Percentiles rank a stretch among this genome's conserved stretches.
phyloP scores from a whole-genome alignment of 2,888 invertebrate species.

The Cryptophagus acutangulus region DNA sequence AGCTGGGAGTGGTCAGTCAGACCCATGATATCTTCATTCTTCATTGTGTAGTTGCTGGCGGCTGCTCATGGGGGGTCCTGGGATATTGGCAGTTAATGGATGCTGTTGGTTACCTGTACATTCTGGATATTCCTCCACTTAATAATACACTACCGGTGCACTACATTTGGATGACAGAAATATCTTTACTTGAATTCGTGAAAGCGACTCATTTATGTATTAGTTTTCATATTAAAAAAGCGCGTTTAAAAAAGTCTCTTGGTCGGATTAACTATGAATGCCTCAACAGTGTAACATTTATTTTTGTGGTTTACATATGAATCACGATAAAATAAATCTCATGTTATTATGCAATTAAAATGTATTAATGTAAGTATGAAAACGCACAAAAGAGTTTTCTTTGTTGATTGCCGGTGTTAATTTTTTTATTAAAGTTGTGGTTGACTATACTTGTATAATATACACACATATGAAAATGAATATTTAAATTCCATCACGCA shows the following conservation, averaged over 20 bases:
- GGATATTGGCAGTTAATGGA: slow-evolving; percentile 28
- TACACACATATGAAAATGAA: slow-evolving; percentile 21
- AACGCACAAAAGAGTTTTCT: slow-evolving; percentile 11
- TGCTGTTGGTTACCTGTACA: slow-evolving; percentile 18
- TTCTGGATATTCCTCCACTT: no score
- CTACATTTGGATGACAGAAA: no score
- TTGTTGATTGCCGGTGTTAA: neutral
- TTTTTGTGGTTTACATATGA: slow-evolving; percentile 37
- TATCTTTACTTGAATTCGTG: no score
- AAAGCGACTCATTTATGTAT: neutral
- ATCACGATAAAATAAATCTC: slow-evolving; percentile 41
- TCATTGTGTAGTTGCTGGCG: slow-evolving; percentile 41
- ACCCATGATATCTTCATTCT: slow-evolving; percentile 48
- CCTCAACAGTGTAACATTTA: slow-evolving; percentile 36
- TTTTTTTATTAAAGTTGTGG: slow-evolving; percentile 17
- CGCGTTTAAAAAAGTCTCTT: neutral
- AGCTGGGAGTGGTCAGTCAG: slow-evolving; percentile 37
- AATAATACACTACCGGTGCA: no score
- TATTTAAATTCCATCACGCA: slow-evolving; percentile 39
- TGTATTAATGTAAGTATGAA: slow-evolving; percentile 32
- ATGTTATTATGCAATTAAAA: slow-evolving; percentile 38
- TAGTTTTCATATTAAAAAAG: neutral
- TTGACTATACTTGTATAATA: slow-evolving; percentile 18
- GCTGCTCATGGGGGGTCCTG: slow-evolving; percentile 42
- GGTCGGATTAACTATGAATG: slow-evolving; percentile 34